Percentiles rank a stretch among this genome's conserved stretches.
Evolutionary conservation across 1,140 invertebrate species (phyloP).

Genomic region (Drosophila hydei): DNA sequence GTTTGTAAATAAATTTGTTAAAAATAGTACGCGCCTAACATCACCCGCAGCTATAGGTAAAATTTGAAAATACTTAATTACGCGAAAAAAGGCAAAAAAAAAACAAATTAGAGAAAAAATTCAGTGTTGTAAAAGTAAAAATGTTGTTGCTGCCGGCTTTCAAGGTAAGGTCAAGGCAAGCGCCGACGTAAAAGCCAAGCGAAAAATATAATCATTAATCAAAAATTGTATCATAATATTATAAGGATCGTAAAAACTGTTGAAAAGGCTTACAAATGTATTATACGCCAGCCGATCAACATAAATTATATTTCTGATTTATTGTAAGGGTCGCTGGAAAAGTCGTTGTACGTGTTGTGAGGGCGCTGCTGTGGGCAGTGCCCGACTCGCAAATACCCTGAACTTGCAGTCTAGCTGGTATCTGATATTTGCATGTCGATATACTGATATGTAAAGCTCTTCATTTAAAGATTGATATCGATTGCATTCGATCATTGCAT

Average conservation of each 20-base stretch:
- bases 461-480: too few species aligned
- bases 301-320: slow-evolving; percentile 48
- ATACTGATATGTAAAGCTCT: too few species aligned
- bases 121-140: slow-evolving; percentile 37
- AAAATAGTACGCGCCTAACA: slow-evolving; percentile 53
- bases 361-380: neutral
- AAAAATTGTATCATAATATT: slow-evolving; percentile 17
- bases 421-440: too few species aligned
- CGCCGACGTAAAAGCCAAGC: slow-evolving; percentile 48
- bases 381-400: too few species aligned
- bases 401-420: too few species aligned
- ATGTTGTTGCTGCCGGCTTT: slow-evolving; percentile 46
- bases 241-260: slow-evolving; percentile 25
- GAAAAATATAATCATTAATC: slow-evolving; percentile 56
- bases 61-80: slow-evolving; percentile 54
- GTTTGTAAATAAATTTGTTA: slow-evolving; percentile 56
- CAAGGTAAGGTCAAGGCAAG: slow-evolving; percentile 76
- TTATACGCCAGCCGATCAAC: slow-evolving; percentile 9
- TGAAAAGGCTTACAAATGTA: slow-evolving; percentile 29
- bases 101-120: slow-evolving; percentile 30
- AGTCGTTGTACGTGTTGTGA: slow-evolving; percentile 9
- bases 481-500: too few species aligned
- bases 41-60: slow-evolving; percentile 35
- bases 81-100: slow-evolving; percentile 38
- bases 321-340: slow-evolving; percentile 35